Percentiles rank a stretch among this genome's conserved stretches.
Conservation (phyloP, 2,797 vertebrate species). For the Sitta carolinensis region DNA sequence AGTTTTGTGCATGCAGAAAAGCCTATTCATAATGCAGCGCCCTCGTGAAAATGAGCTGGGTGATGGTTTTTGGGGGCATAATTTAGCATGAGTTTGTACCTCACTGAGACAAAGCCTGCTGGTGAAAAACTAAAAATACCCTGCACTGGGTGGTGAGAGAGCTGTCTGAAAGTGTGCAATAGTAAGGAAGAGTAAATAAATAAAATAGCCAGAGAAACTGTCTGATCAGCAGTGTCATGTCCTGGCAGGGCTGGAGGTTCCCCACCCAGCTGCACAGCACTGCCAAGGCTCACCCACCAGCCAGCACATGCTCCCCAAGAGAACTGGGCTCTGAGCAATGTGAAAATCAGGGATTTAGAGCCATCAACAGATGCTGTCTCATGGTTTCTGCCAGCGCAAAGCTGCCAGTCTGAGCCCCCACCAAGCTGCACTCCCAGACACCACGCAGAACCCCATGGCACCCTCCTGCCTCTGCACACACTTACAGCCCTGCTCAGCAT, state of each 20-base stretch:
- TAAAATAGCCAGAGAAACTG: background rate
- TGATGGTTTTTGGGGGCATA: background rate
- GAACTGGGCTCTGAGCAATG: background rate
- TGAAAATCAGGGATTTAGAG: background rate
- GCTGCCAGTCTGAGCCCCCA: background rate
- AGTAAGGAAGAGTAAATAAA: background rate
- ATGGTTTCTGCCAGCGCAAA: background rate
- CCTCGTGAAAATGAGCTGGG: background rate
- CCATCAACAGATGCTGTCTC: background rate
- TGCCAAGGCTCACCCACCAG: background rate
- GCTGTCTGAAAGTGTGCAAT: background rate
- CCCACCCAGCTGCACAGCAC: background rate
- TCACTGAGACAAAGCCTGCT: background rate
- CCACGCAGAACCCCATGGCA: background rate
- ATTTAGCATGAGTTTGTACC: background rate
- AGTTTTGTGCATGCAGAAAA: background rate
- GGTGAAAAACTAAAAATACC: background rate
- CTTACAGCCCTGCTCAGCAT: background rate
- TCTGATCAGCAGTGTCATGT: background rate
- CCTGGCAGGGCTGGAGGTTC: background rate
- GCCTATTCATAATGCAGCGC: accelerated
- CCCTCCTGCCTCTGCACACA: background rate
- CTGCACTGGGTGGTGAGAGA: accelerated
- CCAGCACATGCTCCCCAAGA: accelerated
- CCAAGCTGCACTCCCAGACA: background rate